A percentile compares a stretch with the other conserved stretches of the same genome.
These are phyloP conservation scores for Numida meleagris DNA, from an alignment of 2,113 vertebrate genomes.

Conservation along the genomic window DNA sequence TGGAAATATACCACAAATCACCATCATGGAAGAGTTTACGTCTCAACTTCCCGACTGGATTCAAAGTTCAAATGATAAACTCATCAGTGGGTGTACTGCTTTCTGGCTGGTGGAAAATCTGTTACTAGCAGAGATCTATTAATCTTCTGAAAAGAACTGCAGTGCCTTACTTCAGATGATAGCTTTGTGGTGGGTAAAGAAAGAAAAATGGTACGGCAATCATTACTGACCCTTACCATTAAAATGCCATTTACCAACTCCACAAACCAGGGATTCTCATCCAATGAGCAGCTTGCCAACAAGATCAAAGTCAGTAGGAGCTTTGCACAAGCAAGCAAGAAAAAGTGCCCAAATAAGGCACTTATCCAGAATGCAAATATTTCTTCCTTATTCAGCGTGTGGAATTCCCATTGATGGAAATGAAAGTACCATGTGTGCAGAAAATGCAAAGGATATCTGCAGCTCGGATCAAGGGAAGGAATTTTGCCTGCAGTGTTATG, in stretches of 20 bases:
- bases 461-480: constrained; percentile 32
- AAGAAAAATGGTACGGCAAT: not conserved
- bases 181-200: constrained; percentile 1
- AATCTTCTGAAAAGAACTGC: constrained; percentile 30
- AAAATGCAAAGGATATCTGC: constrained; percentile 38
- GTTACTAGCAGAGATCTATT: constrained; percentile 50
- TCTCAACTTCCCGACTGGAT: constrained; percentile 43
- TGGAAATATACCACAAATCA: constrained; percentile 65
- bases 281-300: not conserved
- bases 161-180: not conserved
- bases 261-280: not conserved
- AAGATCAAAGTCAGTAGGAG: constrained; percentile 24
- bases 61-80: constrained; percentile 72
- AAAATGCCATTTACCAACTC: constrained; percentile 26
- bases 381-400: constrained; percentile 48
- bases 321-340: not conserved
- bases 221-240: not conserved
- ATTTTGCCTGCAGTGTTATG: constrained; percentile 29
- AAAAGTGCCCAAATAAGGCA: constrained; percentile 22
- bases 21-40: constrained; percentile 15
- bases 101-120: constrained; percentile 47
- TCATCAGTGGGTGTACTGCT: constrained; percentile 45
- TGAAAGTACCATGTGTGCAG: constrained; percentile 26
- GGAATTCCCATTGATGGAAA: constrained; percentile 66
- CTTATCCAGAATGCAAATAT: constrained; percentile 59